Base-by-base conservation (phyloP, 2,797 vertebrate species). In the Eremophila alpestris region DNA sequence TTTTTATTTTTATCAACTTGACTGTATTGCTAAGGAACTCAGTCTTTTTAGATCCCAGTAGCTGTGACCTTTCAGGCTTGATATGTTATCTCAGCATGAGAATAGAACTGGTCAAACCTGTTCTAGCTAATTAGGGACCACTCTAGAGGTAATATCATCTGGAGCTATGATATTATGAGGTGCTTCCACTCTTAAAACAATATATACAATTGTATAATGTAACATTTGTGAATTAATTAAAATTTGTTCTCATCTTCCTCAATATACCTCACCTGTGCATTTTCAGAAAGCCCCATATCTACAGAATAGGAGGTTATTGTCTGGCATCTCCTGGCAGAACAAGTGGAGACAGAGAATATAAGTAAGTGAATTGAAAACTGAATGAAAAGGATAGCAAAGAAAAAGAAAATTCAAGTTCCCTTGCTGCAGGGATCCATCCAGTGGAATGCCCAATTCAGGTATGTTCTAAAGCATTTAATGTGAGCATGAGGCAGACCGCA, bases 271-370 rank as follows among this genome's bases (percentile, higher is more conserved):
- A 73, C 5, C 22, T 54, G 4, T 22, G 19, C 63, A 43, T 82
- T 95, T 97, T 95, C 74, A 96, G 89, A 89, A 95, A 96, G 85
- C 40, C 40, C 69, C 67, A 69, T 30, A 85, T 91, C 75, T 85
- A 56, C 10, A 81, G n/a, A 3, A 14, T 21, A 81, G 52, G 59
- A 89, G 46, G 30, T 64, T 88, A 88, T 21, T 32, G 43, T 68
- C 46, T 84, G 43, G 74, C 19, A 55, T 93, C 52, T 92, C 65
- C 43, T 70, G 81, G 65, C 80, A 91, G 70, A 87, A 38, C 16
- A 85, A 71, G 74, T 1, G 1, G 38, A 92, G 49, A 56, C 51
- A 84, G 2, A 69, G 63, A 93, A 88, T 88, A 79, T 43, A 87
- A 8, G 23, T 59, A 83, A 74, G 58, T 74, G 79, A 95, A 90